These are phyloP conservation scores for Champsocephalus gunnari DNA, from an alignment of 2,797 vertebrate species.

Conservation along the genomic window DNA sequence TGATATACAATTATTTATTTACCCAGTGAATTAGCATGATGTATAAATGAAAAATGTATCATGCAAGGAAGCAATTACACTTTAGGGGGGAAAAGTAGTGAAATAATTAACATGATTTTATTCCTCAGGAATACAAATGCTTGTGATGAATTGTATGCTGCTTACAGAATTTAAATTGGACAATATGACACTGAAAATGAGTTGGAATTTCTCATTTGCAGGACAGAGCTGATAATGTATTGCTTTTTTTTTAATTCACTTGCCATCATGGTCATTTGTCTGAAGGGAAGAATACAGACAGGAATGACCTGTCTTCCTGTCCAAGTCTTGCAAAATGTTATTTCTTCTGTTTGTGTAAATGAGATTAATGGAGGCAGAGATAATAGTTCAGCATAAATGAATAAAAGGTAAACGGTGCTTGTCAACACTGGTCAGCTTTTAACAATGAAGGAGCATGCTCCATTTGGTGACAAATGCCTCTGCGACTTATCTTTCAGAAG, in stretches of 20 bases:
- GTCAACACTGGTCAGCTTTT: conserved; percentile 77
- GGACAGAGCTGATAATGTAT: conserved; percentile 39
- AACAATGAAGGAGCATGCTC: conserved; percentile 68
- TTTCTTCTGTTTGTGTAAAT: conserved; percentile 57
- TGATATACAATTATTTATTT: conserved; percentile 72
- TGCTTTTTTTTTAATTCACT: conserved; percentile 30
- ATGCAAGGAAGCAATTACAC: conserved; percentile 63
- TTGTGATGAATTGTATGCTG: conserved; percentile 61
- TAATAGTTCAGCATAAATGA: conserved; percentile 77
- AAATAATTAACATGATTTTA: conserved; percentile 62
- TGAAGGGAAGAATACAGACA: conserved; percentile 23
- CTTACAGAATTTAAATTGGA: conserved; percentile 62
- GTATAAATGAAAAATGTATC: conserved; percentile 62
- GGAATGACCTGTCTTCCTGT: conserved; percentile 39
- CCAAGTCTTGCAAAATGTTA: conserved; percentile 39
- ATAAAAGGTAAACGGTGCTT: conserved; percentile 78
- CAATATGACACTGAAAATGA: conserved; percentile 42
- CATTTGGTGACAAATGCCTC: conserved; percentile 81
- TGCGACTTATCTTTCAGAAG: conserved; percentile 73
- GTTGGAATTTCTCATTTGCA: conserved; percentile 40
- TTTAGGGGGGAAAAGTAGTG: conserved; percentile 15
- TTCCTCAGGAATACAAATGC: conserved; percentile 47
- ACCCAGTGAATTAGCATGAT: conserved; percentile 69
- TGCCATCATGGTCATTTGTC: conserved; percentile 44
- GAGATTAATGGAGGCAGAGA: conserved; percentile 78